Conservation (phyloP, 1,140 invertebrate genomes). For the Rhopalosiphum padi region DNA sequence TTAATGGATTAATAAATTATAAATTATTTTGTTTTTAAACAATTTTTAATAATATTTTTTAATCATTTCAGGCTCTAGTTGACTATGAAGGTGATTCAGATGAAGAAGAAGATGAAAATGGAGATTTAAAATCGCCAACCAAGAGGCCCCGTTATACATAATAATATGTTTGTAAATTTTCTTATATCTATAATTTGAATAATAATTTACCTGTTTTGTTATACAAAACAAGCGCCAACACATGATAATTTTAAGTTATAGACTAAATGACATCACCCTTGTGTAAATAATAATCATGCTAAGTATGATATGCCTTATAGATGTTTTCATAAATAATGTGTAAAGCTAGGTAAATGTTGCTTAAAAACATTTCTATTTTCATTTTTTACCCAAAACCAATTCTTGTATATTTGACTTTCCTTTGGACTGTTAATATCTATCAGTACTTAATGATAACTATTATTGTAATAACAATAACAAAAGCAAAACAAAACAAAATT, state of each 20-base stretch:
- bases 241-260: slow-evolving; percentile 50
- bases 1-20: background rate
- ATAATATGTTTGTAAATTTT: slow-evolving; percentile 53
- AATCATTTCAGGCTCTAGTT: slow-evolving; percentile 75
- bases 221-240: slow-evolving; percentile 39
- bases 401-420: slow-evolving; percentile 49
- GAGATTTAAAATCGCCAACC: slow-evolving; percentile 51
- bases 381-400: slow-evolving; percentile 46
- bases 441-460: slow-evolving; percentile 54
- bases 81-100: slow-evolving; percentile 96
- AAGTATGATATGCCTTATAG: slow-evolving; percentile 45
- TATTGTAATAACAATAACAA: slow-evolving; percentile 39
- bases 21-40: background rate
- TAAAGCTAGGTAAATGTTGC: slow-evolving; percentile 53
- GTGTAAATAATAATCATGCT: slow-evolving; percentile 49
- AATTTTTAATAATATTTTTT: background rate
- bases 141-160: slow-evolving; percentile 59
- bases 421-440: slow-evolving; percentile 31
- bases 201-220: slow-evolving; percentile 52
- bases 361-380: slow-evolving; percentile 42
- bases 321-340: slow-evolving; percentile 41
- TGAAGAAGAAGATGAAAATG: slow-evolving; percentile 79
- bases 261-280: slow-evolving; percentile 48
- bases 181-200: slow-evolving; percentile 34
- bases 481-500: background rate